Base-by-base conservation (phyloP, 2,113 vertebrate species). In the Gobio gobio region DNA sequence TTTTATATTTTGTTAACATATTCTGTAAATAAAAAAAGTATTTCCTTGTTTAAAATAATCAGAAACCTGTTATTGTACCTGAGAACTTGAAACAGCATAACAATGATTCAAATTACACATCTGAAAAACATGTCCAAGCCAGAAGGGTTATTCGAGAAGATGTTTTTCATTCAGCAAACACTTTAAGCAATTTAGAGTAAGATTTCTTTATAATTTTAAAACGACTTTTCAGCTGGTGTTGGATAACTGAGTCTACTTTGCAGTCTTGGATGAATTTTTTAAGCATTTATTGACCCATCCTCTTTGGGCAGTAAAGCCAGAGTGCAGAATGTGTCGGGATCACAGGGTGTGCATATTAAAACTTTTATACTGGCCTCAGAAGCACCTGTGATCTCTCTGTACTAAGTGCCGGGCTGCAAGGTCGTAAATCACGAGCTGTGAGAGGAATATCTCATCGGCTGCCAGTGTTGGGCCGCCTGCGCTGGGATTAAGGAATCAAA, bases 351-450 rank as follows among this genome's bases (percentile, higher is more conserved):
- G 92, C 93, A 94, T 94, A 94, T 93, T 94, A 94, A 95, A 94
- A 93, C 87, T 90, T 93, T 91, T 91, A 78, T 87, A 74, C 89
- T 89, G 88, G 88, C 87, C 90, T 90, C 66, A 85, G 88, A 87
- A 88, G 92, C 93, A 93, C 92, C 92, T 92, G 91, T 86, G 89
- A 92, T 92, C 91, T 88, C 88, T 88, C 87, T 87, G 84, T 91
- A 85, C 72, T 89, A 91, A 92, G 45, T 82, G 89, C 91, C 63
- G 29, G 75, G 80, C 86, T 89, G 88, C 89, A 85, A 86, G 87
- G 88, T 90, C 93, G 93, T 95, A 94, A 95, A 95, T 95, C 94
- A 95, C 80, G 9, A 85, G 87, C 79, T 93, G 93, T 92, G 92
- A 94, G 91, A 22, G 72, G 93, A 94, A 94, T 93, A 93, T 92